Evolutionary conservation across 1,140 invertebrate species (phyloP).

Genomic region (Cherax quadricarinatus): DNA sequence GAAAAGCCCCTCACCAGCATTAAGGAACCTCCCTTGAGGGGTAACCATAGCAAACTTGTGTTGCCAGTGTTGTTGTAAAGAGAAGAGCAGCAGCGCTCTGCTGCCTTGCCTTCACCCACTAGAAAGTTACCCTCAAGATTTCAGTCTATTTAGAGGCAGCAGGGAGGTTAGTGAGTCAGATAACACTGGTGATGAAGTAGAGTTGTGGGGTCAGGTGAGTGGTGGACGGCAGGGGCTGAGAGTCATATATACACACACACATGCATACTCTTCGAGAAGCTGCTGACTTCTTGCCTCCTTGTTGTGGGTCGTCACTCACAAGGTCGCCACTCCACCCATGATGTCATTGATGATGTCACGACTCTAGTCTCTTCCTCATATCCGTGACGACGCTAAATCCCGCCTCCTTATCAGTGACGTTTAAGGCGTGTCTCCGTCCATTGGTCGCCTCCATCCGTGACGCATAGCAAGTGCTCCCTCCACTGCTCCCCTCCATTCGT

Average conservation of each 20-base stretch:
- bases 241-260: not conserved
- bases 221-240: not conserved
- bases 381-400: not conserved
- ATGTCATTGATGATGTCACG: constrained; percentile 55
- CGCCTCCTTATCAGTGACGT: constrained; percentile 22
- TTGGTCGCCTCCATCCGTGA: not conserved
- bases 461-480: too few species aligned
- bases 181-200: not conserved
- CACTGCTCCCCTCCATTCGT: too few species aligned
- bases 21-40: not conserved
- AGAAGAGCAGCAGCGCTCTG: not conserved
- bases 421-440: not conserved
- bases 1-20: too few species aligned
- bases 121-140: too few species aligned
- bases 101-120: too few species aligned
- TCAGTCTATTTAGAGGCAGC: too few species aligned
- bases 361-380: not conserved
- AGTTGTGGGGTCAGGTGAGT: not conserved
- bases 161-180: not conserved
- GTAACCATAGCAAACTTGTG: not conserved
- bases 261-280: constrained; percentile 52
- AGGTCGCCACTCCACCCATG: constrained; percentile 20
- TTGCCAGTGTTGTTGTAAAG: not conserved
- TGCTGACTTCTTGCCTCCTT: not conserved
- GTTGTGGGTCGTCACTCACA: constrained; percentile 51